phyloP scores from a whole-genome alignment of 2,113 vertebrate genomes.

The Halcyon senegalensis region DNA sequence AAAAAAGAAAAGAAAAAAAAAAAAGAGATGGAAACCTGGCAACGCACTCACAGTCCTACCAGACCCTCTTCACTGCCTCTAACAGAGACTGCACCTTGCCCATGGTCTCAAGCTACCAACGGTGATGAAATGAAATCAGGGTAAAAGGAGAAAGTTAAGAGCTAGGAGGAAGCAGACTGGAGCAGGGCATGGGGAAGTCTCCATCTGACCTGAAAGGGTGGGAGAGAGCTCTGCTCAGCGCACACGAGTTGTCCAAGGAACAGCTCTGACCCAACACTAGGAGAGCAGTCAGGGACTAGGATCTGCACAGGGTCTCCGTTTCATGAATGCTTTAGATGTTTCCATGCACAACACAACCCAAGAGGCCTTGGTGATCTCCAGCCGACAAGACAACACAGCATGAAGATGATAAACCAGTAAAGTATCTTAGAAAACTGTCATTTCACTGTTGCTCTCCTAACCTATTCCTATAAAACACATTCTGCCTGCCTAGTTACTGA shows the following conservation, averaged over 20 bases:
- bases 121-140: neutral
- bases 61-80: neutral
- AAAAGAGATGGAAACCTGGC: neutral
- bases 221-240: neutral
- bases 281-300: neutral
- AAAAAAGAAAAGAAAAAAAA: neutral
- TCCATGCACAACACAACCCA: neutral
- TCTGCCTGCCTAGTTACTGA: neutral
- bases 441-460: neutral
- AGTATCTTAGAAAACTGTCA: neutral
- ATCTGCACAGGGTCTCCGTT: neutral
- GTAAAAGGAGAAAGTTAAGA: neutral
- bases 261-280: neutral
- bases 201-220: neutral
- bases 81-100: neutral
- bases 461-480: neutral
- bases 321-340: fast-evolving
- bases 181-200: neutral
- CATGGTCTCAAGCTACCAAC: neutral
- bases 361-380: neutral
- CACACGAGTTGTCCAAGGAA: neutral
- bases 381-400: neutral
- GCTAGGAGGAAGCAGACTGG: neutral
- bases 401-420: neutral
- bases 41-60: neutral